phyloP scores from a whole-genome alignment of 2,888 invertebrate species.

The Euzetes globulus region DNA sequence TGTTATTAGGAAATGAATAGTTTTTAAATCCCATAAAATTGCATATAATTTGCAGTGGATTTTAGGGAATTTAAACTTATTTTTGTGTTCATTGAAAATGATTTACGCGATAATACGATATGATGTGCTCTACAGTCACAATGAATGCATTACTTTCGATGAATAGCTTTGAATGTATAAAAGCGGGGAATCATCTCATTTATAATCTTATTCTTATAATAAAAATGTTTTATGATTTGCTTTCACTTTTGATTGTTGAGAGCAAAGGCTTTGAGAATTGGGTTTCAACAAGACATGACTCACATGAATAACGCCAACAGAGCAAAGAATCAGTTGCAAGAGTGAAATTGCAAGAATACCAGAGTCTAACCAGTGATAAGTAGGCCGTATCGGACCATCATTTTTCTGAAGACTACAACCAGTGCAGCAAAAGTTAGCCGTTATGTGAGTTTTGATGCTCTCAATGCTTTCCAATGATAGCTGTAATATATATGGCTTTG shows the following conservation, averaged over 20 bases:
- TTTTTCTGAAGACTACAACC: slow-evolving; percentile 3
- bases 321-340: background rate
- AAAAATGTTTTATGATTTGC: slow-evolving; percentile 22
- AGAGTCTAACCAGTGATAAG: background rate
- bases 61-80: background rate
- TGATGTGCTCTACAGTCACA: background rate
- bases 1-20: background rate
- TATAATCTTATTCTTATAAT: slow-evolving; percentile 15
- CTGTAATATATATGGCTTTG: slow-evolving; percentile 20
- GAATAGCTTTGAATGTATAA: slow-evolving; percentile 19
- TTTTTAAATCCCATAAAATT: slow-evolving; percentile 17
- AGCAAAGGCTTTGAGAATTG: slow-evolving; percentile 8
- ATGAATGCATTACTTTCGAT: slow-evolving; percentile 15
- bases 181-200: slow-evolving; percentile 5
- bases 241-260: background rate
- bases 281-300: background rate
- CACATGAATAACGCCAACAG: background rate
- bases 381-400: slow-evolving; percentile 23
- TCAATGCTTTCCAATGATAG: background rate
- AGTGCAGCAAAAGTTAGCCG: background rate
- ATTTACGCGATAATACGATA: slow-evolving; percentile 21
- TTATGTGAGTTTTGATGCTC: slow-evolving; percentile 1
- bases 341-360: background rate
- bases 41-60: slow-evolving; percentile 8
- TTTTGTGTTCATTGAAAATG: slow-evolving; percentile 11